Base-by-base conservation (phyloP, 1,140 invertebrate genomes). In the Phymastichus coffea region DNA sequence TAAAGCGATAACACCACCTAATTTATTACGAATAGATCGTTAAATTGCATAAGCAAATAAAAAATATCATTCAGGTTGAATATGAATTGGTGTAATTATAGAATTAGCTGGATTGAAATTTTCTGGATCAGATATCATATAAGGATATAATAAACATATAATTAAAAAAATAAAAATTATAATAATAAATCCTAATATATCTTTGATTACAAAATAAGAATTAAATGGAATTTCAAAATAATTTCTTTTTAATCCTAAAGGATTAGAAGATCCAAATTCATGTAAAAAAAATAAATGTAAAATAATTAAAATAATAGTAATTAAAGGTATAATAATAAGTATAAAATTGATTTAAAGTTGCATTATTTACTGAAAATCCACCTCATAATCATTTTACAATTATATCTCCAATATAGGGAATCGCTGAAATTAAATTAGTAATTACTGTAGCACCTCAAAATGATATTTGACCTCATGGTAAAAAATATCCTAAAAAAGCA, bases 61-160 rank as follows among this genome's bases (percentile, higher is more conserved):
- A 75, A 88, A 88, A 75, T 88, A 87, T 82, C 84, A 87, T 81
- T 88, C 86, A 59, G 86, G 86, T 82, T 88, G 81, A 80, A 88
- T 87, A 74, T 87, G 86, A 25, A 80, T 67, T 6, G 85, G 86
- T 0, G 86, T 88, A 9, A 85, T 80, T 80, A 87, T 68, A 25
- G 83, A 81, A 61, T 59, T 59, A 35, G 48, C 47, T 86, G 84
- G 49, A 82, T 82, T 35, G 79, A 85, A 89, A 78, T 88, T 87
- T 80, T 86, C 85, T 20, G 81, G 81, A 68, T 88, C 86, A 70
- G 80, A 81, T 74, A 86, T 70, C 67, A 83, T 62, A 70, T 82
- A 80, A 19, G 84, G 63, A 57, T 70, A 43, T 22, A 63, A n/a
- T 53, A 74, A 75, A 70, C 84, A 70, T 23, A 75, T 73, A 71